Base-by-base conservation (phyloP, 2,888 invertebrate species). In the Aleiodes testaceus region DNA sequence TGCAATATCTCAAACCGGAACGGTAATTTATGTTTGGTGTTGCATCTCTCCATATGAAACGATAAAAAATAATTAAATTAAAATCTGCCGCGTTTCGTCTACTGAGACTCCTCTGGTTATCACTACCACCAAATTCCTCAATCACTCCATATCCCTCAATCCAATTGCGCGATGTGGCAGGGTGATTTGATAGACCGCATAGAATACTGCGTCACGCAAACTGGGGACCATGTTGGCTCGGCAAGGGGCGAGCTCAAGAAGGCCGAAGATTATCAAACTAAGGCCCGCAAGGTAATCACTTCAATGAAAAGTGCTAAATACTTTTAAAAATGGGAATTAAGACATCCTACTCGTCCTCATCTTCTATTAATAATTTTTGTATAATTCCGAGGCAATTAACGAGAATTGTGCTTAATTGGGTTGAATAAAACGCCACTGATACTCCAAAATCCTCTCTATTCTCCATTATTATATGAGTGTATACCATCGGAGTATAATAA, bases 161-260 rank as follows among this genome's bases (percentile, higher is more conserved):
- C 77, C 50, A 66, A 71, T 44, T 45, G 26, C 74, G 77, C 78
- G 76, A 74, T 74, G 76, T 75, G 81, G 73, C 90, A 97, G 97
- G 97, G 97, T 87, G 97, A 97, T 90, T 93, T 96, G 91, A 92
- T 97, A 87, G 96, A 97, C 91, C 92, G 95, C 88, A 95, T 97
- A 89, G 97, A 97, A 91, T 94, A 94, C 90, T 95, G 97, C 89
- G 97, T 97, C 80, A 92, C 93, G 83, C 93, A 94, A 88, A 93
- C 96, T 79, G 92, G 92, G 80, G 94, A 95, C 88, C 94, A 94
- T 90, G 94, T 97, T 83, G 93, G 92, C 85, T 90, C 91, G 78
- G 97, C 95, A 81, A 93, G 93, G 82, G 91, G 89, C 80, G 93
- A 97, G 88, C 92, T 97, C 80, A 91, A 90, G 87, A 90, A 91